Percentiles rank a stretch among this genome's conserved stretches.
Evolutionary conservation across 2,113 vertebrate species (phyloP).

Genomic region (Prionailurus bengalensis): DNA sequence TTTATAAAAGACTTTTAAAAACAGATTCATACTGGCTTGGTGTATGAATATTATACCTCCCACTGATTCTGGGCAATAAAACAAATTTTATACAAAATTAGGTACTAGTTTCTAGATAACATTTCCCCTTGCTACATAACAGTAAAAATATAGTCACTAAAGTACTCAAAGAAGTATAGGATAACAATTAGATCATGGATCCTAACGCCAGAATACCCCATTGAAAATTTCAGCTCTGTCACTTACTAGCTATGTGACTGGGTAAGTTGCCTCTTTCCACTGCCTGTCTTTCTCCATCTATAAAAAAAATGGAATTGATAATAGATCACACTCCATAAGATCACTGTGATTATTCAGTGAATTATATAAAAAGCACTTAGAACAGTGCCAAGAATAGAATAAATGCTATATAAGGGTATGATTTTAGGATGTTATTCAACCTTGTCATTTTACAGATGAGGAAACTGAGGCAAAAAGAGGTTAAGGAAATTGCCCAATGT

Average conservation of each 20-base stretch:
- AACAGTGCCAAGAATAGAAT: not conserved
- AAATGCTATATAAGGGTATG: not conserved
- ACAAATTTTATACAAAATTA: slow-evolving; percentile 52
- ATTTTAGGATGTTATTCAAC: not conserved
- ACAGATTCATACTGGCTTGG: not conserved
- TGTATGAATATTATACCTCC: slow-evolving; percentile 57
- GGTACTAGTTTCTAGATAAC: slow-evolving; percentile 44
- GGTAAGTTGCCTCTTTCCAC: not conserved
- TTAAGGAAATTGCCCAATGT: not conserved
- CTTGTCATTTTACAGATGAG: not conserved
- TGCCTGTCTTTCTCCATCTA: not conserved
- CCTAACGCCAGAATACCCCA: not conserved
- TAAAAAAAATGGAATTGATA: not conserved
- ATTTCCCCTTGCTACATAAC: slow-evolving; percentile 11
- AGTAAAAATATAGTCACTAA: not conserved
- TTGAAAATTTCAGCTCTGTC: not conserved
- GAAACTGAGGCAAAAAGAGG: not conserved
- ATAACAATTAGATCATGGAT: not conserved
- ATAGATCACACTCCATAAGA: not conserved
- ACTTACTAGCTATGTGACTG: not conserved
- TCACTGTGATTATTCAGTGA: not conserved
- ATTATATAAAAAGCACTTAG: not conserved
- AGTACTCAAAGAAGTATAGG: not conserved
- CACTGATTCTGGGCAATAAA: slow-evolving; percentile 45
- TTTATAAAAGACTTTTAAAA: slow-evolving; percentile 52